Base-by-base conservation (phyloP, 2,797 vertebrate species). In the Tragopan temminckii region DNA sequence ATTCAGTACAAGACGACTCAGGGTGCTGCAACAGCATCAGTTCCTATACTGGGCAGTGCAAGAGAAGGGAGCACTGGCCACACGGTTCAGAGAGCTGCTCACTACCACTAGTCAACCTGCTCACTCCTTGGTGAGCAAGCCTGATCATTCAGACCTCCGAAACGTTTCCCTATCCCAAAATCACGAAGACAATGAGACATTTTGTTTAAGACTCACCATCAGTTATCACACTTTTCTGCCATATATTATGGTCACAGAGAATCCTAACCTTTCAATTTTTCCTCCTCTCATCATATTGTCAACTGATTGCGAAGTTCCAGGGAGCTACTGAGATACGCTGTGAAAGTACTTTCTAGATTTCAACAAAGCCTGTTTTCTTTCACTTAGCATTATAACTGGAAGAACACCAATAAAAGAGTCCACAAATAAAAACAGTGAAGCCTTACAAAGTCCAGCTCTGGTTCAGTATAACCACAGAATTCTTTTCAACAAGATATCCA, bases 61-160 rank as follows among this genome's bases (percentile, higher is more conserved):
- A 8, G 38, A 23, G 45, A n/a, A 33, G 4, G 8, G 18, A 53
- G 61, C 3, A 9, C 29, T 64, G 16, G 13, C 80, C 42, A 7
- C 0, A 0, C 3, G 27, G 21, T 10, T 52, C 21, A 50, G 29
- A 50, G 48, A 10, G 50, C 45, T 25, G 50, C 42, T 55, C 61
- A 12, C 25, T 36, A 6, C 4, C 0, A 0, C 36, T 12, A 3
- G 5, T 50, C 40, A 5, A 15, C 5, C 43, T 52, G 55, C 23
- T 70, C 58, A 11, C 1, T 11, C 23, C 57, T 42, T 23, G 27
- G 31, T 8, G 36, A n/a, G 11, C 61, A 70, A 24, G 11, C 7
- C 48, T 46, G 21, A 75, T 24, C 38, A 40, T 25, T 58, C 57
- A 43, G 8, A 24, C 67, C 57, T 76, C 57, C 16, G 77, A 38